Evolutionary conservation across 2,797 vertebrate genomes (phyloP), one percentile per base, ranked within the genome.

Genomic region (Knipowitschia caucasica): DNA sequence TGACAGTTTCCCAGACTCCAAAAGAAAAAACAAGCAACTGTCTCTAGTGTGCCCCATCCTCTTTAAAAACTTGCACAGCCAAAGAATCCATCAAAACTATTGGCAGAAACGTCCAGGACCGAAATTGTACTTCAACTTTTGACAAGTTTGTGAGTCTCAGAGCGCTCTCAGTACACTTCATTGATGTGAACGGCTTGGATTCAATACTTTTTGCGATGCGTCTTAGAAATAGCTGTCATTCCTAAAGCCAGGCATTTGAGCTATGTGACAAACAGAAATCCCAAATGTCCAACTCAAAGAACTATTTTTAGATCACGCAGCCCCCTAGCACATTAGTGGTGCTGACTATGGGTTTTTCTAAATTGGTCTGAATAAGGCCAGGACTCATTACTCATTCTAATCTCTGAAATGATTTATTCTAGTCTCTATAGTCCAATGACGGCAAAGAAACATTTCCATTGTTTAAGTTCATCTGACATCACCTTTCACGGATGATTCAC

Each of bases 1-100:
- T 65, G 59, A 64, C 55, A 40, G 56, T 56, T 56, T 67, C 73
- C 75, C 62, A 71, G 59, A 57, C 72, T 29, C 49, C 20, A 65
- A 67, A 60, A 70, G 71, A 8, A 55, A 70, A 73, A 8, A 55
- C 29, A 46, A 31, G 29, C 38, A 57, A 39, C 30, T 27, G 33
- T 23, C 24, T 31, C 30, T 4, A 49, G 6, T n/a, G 39, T 38
- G 50, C 59, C 27, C 11, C 36, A 20, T 2, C 43, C 29, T n/a
- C 34, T 4, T 38, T 4, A 26, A 52, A 62, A 62, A 45, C 57
- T 44, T 40, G 23, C 9, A 6, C 43, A 31, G 18, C 38, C 7
- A 24, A 10, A 49, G 12, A 17, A 26, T 30, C 38, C n/a, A 20
- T 20, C 15, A 24, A 12, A 51, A 24, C 36, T 39, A 25, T 26